Percentiles rank a stretch among this genome's conserved stretches.
Evolutionary conservation across 2,797 vertebrate genomes (phyloP).

Genomic region (Enteromius trimaculatus): DNA sequence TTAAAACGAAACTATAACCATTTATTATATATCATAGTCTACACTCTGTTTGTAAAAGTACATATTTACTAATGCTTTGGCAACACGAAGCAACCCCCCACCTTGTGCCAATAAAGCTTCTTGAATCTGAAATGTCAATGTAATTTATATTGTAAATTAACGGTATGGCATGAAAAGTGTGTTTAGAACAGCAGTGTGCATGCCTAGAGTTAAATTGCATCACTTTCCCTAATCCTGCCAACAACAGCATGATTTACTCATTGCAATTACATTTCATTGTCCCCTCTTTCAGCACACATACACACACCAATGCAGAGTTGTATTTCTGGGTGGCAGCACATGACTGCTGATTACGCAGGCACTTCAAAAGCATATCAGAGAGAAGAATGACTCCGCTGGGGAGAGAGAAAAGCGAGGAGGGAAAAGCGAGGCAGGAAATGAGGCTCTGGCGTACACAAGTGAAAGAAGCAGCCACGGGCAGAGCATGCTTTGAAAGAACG

Average conservation of each 20-base stretch:
- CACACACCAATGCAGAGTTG: slow-evolving; percentile 29
- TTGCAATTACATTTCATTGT: slow-evolving; percentile 41
- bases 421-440: slow-evolving; percentile 16
- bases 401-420: slow-evolving; percentile 5
- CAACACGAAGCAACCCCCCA: background rate
- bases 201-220: background rate
- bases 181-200: slow-evolving; percentile 10
- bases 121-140: background rate
- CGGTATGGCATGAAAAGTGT: background rate
- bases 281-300: slow-evolving; percentile 18
- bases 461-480: slow-evolving; percentile 20
- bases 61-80: slow-evolving; percentile 19
- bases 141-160: background rate
- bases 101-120: background rate
- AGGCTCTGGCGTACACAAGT: background rate
- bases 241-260: slow-evolving; percentile 46
- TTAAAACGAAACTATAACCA: background rate
- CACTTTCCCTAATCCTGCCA: slow-evolving; percentile 13
- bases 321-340: slow-evolving; percentile 51
- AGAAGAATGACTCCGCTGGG: slow-evolving; percentile 42
- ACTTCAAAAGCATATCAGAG: slow-evolving; percentile 51
- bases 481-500: slow-evolving; percentile 27
- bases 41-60: no score
- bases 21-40: background rate
- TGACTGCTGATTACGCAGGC: slow-evolving; percentile 53